Conservation (phyloP, 1,140 invertebrate species). For the Lepidurus apus region DNA sequence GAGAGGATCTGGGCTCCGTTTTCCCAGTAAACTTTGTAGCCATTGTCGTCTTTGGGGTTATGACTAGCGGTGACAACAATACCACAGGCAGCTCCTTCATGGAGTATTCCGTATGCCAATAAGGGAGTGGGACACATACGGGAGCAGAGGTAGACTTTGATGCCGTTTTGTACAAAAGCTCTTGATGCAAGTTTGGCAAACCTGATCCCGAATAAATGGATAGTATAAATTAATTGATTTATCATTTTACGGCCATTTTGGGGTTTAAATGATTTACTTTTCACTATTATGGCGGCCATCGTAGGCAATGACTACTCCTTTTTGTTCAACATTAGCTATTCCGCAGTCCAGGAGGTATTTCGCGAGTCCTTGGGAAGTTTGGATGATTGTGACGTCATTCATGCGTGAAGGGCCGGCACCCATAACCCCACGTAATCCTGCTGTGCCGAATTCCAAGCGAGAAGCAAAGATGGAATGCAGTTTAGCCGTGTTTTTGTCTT, state of each 20-base stretch:
- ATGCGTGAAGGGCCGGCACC: constrained; percentile 84
- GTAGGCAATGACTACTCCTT: constrained; percentile 84
- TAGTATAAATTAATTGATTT: neutral
- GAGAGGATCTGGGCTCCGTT: constrained; percentile 92
- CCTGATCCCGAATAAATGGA: constrained; percentile 66
- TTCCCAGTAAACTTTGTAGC: constrained; percentile 95
- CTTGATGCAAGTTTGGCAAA: constrained; percentile 85
- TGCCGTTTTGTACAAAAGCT: constrained; percentile 69
- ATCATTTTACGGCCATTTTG: constrained; percentile 25
- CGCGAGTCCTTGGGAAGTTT: constrained; percentile 88
- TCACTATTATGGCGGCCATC: constrained; percentile 92
- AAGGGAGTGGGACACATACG: constrained; percentile 85
- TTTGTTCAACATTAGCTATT: constrained; percentile 47
- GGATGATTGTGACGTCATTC: constrained; percentile 96
- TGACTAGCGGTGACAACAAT: constrained; percentile 98
- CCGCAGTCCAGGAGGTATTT: constrained; percentile 63
- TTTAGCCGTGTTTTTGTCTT: constrained; percentile 48
- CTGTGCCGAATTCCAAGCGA: constrained; percentile 78
- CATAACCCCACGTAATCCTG: constrained; percentile 86
- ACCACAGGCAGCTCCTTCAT: constrained; percentile 67
- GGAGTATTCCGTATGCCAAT: constrained; percentile 72
- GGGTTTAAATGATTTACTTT: constrained; percentile 52
- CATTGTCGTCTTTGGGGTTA: constrained; percentile 98
- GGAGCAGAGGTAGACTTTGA: constrained; percentile 79
- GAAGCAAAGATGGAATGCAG: constrained; percentile 56